Evolutionary conservation across 2,113 vertebrate genomes (phyloP).

Genomic region (Myotis davidii): DNA sequence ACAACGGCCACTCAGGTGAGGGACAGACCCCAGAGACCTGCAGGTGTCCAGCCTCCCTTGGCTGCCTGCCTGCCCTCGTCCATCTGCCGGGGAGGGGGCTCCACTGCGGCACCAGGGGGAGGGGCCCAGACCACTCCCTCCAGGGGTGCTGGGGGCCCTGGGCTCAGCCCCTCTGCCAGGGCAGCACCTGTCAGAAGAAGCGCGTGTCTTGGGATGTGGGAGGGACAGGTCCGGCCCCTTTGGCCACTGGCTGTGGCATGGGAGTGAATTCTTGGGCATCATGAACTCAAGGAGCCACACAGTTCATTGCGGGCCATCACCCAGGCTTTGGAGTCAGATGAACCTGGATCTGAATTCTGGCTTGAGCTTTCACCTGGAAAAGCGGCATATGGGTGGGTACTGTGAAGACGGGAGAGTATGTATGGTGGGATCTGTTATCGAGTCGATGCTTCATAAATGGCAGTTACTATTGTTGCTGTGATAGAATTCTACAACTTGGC

Average conservation of each 20-base stretch:
- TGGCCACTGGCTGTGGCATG: neutral
- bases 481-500: neutral
- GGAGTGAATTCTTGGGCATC: neutral
- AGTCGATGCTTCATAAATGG: neutral
- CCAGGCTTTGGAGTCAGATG: neutral
- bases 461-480: neutral
- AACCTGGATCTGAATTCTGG: conserved; percentile 12
- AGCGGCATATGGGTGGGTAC: neutral
- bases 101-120: neutral
- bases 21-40: neutral
- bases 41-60: neutral
- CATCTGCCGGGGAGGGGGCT: neutral
- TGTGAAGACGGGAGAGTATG: neutral
- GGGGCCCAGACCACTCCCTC: neutral
- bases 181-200: neutral
- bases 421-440: neutral
- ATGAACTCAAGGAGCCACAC: neutral
- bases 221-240: neutral
- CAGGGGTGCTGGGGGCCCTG: neutral
- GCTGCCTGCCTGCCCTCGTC: neutral
- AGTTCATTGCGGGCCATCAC: neutral
- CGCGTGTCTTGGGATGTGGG: neutral
- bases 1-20: conserved; percentile 96
- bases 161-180: neutral
- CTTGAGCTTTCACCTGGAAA: conserved; percentile 24